Evolutionary conservation across 1,140 invertebrate genomes (phyloP).

Genomic region (Antheraea mylitta): DNA sequence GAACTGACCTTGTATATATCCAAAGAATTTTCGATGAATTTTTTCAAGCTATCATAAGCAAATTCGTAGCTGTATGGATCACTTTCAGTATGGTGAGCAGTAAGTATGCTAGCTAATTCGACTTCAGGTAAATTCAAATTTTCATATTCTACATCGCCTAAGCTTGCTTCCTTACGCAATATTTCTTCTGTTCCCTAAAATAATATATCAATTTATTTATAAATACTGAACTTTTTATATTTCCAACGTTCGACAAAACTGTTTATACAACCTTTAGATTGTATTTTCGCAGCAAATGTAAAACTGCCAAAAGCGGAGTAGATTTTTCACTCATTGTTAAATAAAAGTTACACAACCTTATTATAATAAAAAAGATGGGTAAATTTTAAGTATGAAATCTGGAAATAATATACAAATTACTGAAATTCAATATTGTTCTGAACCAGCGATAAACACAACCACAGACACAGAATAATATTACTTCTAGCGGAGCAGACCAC

Average conservation of each 20-base stretch:
- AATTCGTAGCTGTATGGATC: slow-evolving; percentile 94
- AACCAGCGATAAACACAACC: too few species aligned
- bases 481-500: too few species aligned
- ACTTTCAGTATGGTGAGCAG: slow-evolving; percentile 93
- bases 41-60: slow-evolving; percentile 91
- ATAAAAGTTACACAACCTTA: too few species aligned
- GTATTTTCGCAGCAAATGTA: slow-evolving; percentile 93
- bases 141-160: slow-evolving; percentile 81
- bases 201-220: slow-evolving; percentile 21
- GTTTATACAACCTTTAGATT: slow-evolving; percentile 87
- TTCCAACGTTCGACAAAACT: slow-evolving; percentile 24
- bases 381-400: too few species aligned
- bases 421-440: too few species aligned
- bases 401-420: too few species aligned
- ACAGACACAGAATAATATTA: too few species aligned
- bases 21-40: slow-evolving; percentile 94
- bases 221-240: slow-evolving; percentile 8
- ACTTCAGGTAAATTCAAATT: slow-evolving; percentile 82
- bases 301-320: slow-evolving; percentile 84
- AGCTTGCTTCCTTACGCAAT: slow-evolving; percentile 91
- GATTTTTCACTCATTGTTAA: slow-evolving; percentile 70
- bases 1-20: slow-evolving; percentile 92
- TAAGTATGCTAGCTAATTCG: slow-evolving; percentile 90
- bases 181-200: slow-evolving; percentile 91
- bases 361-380: too few species aligned